These are phyloP conservation scores for Bemisia tabaci DNA, from an alignment of 1,140 invertebrate species.

Conservation along the genomic window DNA sequence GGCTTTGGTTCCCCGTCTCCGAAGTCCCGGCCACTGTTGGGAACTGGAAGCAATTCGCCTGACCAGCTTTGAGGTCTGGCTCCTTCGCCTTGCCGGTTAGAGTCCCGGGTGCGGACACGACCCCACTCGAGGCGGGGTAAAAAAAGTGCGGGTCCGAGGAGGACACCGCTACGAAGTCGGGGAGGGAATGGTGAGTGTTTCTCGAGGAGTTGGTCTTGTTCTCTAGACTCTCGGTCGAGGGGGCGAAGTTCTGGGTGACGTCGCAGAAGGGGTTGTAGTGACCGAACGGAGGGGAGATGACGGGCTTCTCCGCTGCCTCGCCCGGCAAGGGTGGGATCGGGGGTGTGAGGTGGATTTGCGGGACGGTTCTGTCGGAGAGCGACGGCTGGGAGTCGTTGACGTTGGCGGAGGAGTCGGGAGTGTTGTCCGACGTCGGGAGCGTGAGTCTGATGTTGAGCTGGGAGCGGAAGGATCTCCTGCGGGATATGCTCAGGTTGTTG, in stretches of 20 bases:
- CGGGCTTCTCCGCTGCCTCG: not conserved
- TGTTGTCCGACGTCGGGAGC: slow-evolving; percentile 5
- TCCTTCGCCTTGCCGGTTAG: not conserved
- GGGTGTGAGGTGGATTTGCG: not conserved
- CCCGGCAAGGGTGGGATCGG: not conserved
- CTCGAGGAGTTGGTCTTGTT: not conserved
- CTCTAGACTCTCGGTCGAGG: not conserved
- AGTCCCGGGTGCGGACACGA: not conserved
- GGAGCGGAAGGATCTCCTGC: slow-evolving; percentile 22
- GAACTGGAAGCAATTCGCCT: not conserved
- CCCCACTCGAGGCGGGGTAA: not conserved
- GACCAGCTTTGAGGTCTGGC: not conserved
- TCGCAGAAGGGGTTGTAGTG: not conserved
- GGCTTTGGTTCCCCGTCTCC: not conserved
- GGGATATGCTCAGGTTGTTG: slow-evolving; percentile 12
- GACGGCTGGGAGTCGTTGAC: not conserved
- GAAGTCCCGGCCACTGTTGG: not conserved
- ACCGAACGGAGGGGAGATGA: not conserved
- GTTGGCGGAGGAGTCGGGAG: not conserved
- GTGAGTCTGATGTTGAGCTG: slow-evolving; percentile 21
- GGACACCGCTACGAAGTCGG: not conserved
- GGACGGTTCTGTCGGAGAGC: not conserved
- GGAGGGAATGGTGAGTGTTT: slow-evolving; percentile 4
- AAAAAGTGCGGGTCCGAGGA: not conserved
- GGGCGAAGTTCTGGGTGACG: not conserved